Evolutionary conservation across 2,888 invertebrate species (phyloP), one percentile per base, ranked within the genome.

Genomic region (Melinaea menophilus): DNA sequence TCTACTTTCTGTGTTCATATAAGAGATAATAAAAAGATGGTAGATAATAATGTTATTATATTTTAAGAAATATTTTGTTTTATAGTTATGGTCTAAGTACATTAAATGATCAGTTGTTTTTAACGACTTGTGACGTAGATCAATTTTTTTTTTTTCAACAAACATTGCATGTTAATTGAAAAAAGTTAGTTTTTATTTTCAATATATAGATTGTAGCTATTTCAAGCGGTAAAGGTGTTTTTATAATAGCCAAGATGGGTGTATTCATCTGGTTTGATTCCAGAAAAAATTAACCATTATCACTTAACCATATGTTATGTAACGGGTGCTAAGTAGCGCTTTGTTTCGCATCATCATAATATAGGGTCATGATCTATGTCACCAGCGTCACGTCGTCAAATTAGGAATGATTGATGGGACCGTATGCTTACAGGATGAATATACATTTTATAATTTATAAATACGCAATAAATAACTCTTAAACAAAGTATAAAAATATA

Each of bases 391-490:
- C 66, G 64, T 56, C 64, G 79, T 81, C 82, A 80, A 79, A 79
- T 81, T 79, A 78, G 63, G 68, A 61, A 79, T 81, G 81, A 82
- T 82, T 76, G 79, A 82, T 82, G 59, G 67, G 61, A 69, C 71
- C 66, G 65, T 65, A 33, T 12, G 55, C 60, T 51, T 48, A 45
- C 51, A 59, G 55, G 57, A 58, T 59, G 59, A 58, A 59, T 56
- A 56, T 41, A 61, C 45, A 58, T 58, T 34, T 34, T 22, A 51
- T 51, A 41, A 9, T 9, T 41, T 7, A 4, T 41, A 41, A 7
- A 41, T 41, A 41, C 7, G 0, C 11, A 5, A 41, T 9, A 41
- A 7, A 41, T 41, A 41, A 41, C 41, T 9, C 5, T 37, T 37
- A 37, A 5, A 37, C 22, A 48, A 48, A 13, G 13, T 22, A 22